Conservation (phyloP, 2,888 invertebrate genomes). For the Aphodius granarius region DNA sequence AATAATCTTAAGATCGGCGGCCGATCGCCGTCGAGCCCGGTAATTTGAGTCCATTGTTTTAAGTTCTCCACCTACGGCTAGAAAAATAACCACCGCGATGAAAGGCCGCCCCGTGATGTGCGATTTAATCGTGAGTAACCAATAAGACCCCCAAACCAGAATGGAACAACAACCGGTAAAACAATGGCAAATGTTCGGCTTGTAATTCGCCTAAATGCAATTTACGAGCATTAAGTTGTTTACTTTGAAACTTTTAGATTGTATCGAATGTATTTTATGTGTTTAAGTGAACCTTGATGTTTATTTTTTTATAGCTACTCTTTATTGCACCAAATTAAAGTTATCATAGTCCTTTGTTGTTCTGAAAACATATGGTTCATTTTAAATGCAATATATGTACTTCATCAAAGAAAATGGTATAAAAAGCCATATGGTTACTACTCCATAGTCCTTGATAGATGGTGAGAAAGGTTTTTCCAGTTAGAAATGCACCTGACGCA, state of each 20-base stretch:
- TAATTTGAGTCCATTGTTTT: background rate
- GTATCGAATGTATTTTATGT: background rate
- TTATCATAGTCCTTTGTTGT: too few species aligned
- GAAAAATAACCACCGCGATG: background rate
- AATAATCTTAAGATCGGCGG: background rate
- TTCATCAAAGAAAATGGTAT: background rate
- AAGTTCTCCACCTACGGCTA: background rate
- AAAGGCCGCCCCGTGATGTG: background rate
- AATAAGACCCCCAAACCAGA: background rate
- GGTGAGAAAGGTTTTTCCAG: background rate
- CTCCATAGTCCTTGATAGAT: background rate
- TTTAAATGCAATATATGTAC: too few species aligned
- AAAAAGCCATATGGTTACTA: background rate
- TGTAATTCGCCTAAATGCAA: background rate
- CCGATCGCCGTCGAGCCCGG: background rate
- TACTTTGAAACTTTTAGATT: background rate
- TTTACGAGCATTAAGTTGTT: background rate
- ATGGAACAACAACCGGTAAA: background rate
- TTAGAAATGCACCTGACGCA: background rate
- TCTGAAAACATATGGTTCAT: too few species aligned
- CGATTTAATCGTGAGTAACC: background rate
- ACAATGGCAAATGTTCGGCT: background rate
- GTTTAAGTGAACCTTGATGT: background rate
- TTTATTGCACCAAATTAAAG: background rate
- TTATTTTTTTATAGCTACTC: background rate